phyloP scores from a whole-genome alignment of 1,140 invertebrate species.

The Formica selysi region DNA sequence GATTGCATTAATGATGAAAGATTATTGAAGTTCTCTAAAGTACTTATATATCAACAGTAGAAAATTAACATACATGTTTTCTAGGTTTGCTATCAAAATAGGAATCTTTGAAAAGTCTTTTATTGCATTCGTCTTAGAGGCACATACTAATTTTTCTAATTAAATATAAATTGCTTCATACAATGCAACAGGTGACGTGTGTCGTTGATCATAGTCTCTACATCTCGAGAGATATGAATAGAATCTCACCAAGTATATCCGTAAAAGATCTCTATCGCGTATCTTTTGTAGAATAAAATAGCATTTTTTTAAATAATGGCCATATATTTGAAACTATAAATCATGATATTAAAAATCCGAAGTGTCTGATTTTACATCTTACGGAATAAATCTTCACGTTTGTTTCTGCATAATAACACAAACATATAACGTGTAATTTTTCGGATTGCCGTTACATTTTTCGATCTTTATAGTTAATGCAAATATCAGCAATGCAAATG shows the following conservation, averaged over 20 bases:
- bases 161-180: conserved; percentile 16
- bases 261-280: not conserved
- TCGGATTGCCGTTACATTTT: not conserved
- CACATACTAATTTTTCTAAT: conserved; percentile 13
- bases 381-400: not conserved
- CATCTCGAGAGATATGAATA: not conserved
- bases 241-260: not conserved
- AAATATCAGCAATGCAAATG: not conserved
- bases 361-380: not conserved
- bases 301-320: not conserved
- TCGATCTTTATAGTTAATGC: not conserved
- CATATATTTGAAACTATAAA: not conserved
- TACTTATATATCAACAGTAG: not conserved
- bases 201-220: conserved; percentile 6
- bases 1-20: conserved; percentile 24
- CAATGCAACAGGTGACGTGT: not conserved
- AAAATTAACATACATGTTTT: conserved; percentile 26
- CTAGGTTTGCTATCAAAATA: conserved; percentile 37
- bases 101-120: conserved; percentile 15
- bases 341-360: not conserved
- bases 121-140: conserved; percentile 19
- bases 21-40: conserved; percentile 7
- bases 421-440: not conserved
- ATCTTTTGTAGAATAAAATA: not conserved
- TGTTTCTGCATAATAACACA: not conserved